These are phyloP conservation scores for Nothobranchius furzeri DNA, from an alignment of 2,113 vertebrate genomes.

Conservation along the genomic window DNA sequence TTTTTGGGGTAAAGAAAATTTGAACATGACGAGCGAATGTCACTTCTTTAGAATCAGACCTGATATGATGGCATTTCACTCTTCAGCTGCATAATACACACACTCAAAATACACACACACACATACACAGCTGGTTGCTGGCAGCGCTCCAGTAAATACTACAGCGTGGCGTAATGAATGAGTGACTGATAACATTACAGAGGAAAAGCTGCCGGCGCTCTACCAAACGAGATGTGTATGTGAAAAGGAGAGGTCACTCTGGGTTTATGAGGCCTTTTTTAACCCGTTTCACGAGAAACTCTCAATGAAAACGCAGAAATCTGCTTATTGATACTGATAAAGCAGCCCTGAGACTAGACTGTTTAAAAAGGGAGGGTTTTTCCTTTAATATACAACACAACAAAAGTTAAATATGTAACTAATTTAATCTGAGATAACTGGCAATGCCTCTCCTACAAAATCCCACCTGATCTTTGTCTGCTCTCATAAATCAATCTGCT, in stretches of 20 bases:
- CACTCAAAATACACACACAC: conserved; percentile 10
- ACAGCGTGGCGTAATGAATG: conserved; percentile 62
- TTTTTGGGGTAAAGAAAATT: no score
- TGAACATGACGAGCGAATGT: no score
- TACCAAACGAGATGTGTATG: conserved; percentile 31
- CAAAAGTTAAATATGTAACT: neutral
- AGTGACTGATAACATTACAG: conserved; percentile 65
- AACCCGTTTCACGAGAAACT: neutral
- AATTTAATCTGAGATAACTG: neutral
- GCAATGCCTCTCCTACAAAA: conserved; percentile 2
- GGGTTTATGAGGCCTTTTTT: conserved; percentile 14
- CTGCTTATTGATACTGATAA: neutral
- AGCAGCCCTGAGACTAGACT: neutral
- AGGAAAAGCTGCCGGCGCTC: conserved; percentile 46
- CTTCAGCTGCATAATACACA: conserved; percentile 24
- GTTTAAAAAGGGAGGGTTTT: neutral
- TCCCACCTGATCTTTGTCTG: neutral
- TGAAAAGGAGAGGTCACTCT: conserved; percentile 33
- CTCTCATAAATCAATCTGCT: neutral
- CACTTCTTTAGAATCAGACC: conserved; percentile 5
- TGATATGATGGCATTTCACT: conserved; percentile 19
- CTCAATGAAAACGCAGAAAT: neutral
- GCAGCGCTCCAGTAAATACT: conserved; percentile 73
- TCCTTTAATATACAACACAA: neutral
- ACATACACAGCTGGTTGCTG: conserved; percentile 48